A percentile compares a stretch with the other conserved stretches of the same genome.
These are phyloP conservation scores for Patiria pectinifera DNA, from an alignment of 53 echinoderm and acorn worm genomes.

Conservation along the genomic window DNA sequence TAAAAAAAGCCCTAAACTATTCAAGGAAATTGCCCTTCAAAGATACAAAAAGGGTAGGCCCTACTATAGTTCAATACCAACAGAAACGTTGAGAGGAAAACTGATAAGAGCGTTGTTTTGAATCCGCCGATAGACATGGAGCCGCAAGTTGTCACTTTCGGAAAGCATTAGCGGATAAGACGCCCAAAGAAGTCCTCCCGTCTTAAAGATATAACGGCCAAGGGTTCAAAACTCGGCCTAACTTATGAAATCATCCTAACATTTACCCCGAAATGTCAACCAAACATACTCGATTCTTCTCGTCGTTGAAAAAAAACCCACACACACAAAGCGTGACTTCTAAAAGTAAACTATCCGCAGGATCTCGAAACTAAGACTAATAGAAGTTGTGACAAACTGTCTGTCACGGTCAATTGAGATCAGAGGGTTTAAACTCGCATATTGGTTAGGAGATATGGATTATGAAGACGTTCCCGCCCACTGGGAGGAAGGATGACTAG, in stretches of 20 bases:
- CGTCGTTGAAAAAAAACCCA: neutral
- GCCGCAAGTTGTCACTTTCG: neutral
- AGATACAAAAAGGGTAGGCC: neutral
- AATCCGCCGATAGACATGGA: neutral
- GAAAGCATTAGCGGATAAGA: neutral
- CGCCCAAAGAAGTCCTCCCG: neutral
- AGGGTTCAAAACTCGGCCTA: neutral
- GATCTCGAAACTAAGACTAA: constrained; percentile 28
- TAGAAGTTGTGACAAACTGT: neutral
- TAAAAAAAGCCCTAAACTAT: neutral
- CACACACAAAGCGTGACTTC: constrained; percentile 1
- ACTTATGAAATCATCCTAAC: neutral
- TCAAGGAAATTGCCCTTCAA: neutral
- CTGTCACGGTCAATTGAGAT: constrained; percentile 28
- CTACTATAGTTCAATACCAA: too few species aligned
- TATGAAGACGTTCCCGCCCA: neutral
- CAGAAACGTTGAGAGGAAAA: neutral
- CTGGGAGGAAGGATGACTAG: neutral
- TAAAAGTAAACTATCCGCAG: neutral
- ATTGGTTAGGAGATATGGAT: constrained; percentile 27
- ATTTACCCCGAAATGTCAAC: neutral
- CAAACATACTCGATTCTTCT: neutral
- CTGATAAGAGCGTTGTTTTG: neutral
- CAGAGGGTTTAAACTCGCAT: constrained; percentile 16
- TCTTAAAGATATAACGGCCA: neutral